These are phyloP conservation scores for Ceraclea dissimilis DNA, from an alignment of 2,888 invertebrate genomes.

Conservation along the genomic window DNA sequence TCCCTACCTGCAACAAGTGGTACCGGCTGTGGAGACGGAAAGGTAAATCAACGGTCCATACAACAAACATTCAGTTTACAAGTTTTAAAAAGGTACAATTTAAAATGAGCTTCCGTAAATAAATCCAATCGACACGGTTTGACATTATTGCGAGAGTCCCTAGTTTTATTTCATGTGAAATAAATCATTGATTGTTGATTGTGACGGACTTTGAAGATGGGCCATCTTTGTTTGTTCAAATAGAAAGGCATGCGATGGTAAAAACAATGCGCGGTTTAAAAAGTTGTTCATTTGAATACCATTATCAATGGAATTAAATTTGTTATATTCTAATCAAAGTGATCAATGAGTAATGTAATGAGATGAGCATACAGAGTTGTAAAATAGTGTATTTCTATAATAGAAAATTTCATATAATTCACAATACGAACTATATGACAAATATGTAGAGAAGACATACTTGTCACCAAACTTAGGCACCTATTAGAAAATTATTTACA, in stretches of 20 bases:
- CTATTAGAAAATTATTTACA: too few relatives aligned
- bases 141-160: not conserved
- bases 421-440: too few relatives aligned
- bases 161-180: not conserved
- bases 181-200: not conserved
- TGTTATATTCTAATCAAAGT: not conserved
- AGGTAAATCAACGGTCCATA: slow-evolving; percentile 4
- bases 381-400: too few relatives aligned
- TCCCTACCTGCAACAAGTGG: slow-evolving; percentile 14
- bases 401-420: too few relatives aligned
- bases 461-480: too few relatives aligned
- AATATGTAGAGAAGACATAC: too few relatives aligned
- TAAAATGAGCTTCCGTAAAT: not conserved
- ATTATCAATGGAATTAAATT: not conserved
- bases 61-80: not conserved
- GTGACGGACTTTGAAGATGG: not conserved
- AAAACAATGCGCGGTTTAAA: not conserved
- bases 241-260: not conserved
- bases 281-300: not conserved
- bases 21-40: slow-evolving; percentile 3
- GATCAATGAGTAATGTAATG: too few relatives aligned
- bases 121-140: not conserved
- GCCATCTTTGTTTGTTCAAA: not conserved
- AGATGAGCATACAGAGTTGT: too few relatives aligned
- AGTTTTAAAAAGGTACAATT: not conserved